Percentiles rank a stretch among this genome's conserved stretches.
phyloP scores from a whole-genome alignment of 2,113 vertebrate species.

The Monopterus albus region DNA sequence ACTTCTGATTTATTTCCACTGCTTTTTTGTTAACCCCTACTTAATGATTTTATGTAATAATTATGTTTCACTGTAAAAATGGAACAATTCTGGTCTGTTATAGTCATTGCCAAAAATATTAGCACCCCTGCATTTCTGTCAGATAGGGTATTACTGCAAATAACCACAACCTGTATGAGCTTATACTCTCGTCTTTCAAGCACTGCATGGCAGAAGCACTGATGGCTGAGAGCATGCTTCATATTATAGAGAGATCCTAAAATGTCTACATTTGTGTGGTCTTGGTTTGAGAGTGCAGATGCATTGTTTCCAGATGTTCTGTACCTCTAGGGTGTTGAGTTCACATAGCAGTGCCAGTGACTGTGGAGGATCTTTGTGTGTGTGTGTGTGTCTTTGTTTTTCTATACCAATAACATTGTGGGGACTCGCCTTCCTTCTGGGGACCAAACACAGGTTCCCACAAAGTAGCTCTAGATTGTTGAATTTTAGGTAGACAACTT shows the following conservation, averaged over 20 bases:
- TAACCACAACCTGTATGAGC: background rate
- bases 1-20: background rate
- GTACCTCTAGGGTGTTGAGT: conserved; percentile 9
- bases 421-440: too few species aligned
- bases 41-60: background rate
- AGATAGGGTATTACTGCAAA: background rate
- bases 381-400: background rate
- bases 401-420: too few species aligned
- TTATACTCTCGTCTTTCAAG: background rate
- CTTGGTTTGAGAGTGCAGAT: background rate
- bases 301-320: conserved; percentile 50
- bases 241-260: background rate
- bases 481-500: too few species aligned
- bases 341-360: conserved; percentile 8
- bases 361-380: background rate
- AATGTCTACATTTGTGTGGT: background rate
- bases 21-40: background rate
- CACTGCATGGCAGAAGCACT: background rate
- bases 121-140: too few species aligned
- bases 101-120: too few species aligned
- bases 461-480: too few species aligned
- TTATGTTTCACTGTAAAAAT: background rate
- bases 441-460: too few species aligned
- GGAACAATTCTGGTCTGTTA: too few species aligned
- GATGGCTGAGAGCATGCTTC: background rate